These are phyloP conservation scores for Steatocranus sp. DNA, from an alignment of 2,797 vertebrate genomes.

Conservation along the genomic window DNA sequence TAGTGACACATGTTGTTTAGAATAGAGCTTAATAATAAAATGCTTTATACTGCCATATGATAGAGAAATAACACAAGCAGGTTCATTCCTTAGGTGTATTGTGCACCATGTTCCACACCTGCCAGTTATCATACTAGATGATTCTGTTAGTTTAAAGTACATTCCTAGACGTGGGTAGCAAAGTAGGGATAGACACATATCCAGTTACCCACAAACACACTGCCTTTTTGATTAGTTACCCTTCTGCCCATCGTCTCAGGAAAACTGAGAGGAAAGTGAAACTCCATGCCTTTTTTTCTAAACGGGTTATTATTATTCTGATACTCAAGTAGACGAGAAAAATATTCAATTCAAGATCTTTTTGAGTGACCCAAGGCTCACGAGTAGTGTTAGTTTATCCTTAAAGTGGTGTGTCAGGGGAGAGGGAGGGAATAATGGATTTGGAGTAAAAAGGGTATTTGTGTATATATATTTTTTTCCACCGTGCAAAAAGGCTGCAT, in stretches of 20 bases:
- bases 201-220: constrained; percentile 69
- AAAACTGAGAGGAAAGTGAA: constrained; percentile 72
- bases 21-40: constrained; percentile 74
- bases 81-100: constrained; percentile 71
- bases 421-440: constrained; percentile 9
- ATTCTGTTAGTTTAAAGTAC: constrained; percentile 71
- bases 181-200: constrained; percentile 62
- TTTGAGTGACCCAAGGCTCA: constrained; percentile 13
- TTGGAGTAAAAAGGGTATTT: constrained; percentile 9
- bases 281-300: constrained; percentile 72
- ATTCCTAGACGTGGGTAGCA: constrained; percentile 72
- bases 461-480: constrained; percentile 1
- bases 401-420: constrained; percentile 20
- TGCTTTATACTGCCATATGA: constrained; percentile 79
- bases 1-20: constrained; percentile 73
- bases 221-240: constrained; percentile 71
- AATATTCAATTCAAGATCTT: constrained; percentile 14
- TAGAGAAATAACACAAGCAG: constrained; percentile 75
- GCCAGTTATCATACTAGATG: constrained; percentile 64
- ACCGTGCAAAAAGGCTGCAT: constrained; percentile 9
- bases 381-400: constrained; percentile 19
- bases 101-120: constrained; percentile 70
- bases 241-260: constrained; percentile 68
- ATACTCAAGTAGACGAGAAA: constrained; percentile 30
- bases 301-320: constrained; percentile 63